A percentile compares a stretch with the other conserved stretches of the same genome.
phyloP scores from a whole-genome alignment of 2,888 invertebrate genomes.

The Orthosia gothica region DNA sequence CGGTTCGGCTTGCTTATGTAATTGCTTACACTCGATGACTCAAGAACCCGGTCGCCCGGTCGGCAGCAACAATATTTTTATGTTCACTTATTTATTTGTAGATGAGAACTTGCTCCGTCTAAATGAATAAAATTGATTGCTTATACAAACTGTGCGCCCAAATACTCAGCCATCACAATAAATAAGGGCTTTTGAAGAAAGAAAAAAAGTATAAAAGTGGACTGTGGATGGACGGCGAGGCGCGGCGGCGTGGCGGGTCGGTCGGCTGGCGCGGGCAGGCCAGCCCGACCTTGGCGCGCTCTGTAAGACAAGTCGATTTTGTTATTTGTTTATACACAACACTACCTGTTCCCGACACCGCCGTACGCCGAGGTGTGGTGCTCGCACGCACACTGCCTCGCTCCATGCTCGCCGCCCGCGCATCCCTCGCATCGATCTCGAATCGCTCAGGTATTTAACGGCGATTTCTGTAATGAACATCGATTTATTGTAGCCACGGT shows the following conservation, averaged over 20 bases:
- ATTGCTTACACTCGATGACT: constrained; percentile 66
- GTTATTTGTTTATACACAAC: constrained; percentile 91
- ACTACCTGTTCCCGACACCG: constrained; percentile 86
- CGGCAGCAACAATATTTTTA: constrained; percentile 74
- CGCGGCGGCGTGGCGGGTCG: constrained; percentile 54
- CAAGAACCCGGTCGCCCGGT: constrained; percentile 65
- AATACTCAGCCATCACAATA: constrained; percentile 90
- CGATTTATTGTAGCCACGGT: constrained; percentile 87
- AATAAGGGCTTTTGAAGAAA: constrained; percentile 89
- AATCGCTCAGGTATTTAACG: constrained; percentile 88
- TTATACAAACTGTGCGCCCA: constrained; percentile 91
- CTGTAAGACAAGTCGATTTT: constrained; percentile 90
- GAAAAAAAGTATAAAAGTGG: constrained; percentile 82
- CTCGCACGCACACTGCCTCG: constrained; percentile 67
- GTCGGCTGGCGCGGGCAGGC: constrained; percentile 75
- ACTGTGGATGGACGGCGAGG: constrained; percentile 78
- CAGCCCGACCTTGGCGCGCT: constrained; percentile 87
- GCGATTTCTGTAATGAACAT: constrained; percentile 89
- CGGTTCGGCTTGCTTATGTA: constrained; percentile 46
- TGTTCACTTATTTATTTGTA: constrained; percentile 88
- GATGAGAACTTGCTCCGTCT: constrained; percentile 87
- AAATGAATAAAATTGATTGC: constrained; percentile 92
- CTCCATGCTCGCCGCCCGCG: constrained; percentile 68
- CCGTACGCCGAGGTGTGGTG: constrained; percentile 69
- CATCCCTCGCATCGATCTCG: constrained; percentile 79